Percentiles rank a stretch among this genome's conserved stretches.
phyloP scores from a whole-genome alignment of 2,113 vertebrate genomes.

The Dendrocopos noguchii region DNA sequence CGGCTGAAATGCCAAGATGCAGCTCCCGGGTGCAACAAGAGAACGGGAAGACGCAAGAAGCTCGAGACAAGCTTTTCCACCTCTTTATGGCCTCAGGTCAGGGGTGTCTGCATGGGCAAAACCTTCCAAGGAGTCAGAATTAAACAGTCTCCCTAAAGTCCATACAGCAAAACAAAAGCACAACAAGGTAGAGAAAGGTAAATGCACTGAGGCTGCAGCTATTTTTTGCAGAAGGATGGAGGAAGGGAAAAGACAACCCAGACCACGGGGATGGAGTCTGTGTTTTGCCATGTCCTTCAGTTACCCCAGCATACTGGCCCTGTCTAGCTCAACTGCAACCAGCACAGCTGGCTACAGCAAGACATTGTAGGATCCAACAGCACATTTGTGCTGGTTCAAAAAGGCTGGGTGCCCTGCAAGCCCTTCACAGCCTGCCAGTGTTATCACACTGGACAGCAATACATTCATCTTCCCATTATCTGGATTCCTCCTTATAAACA shows the following conservation, averaged over 20 bases:
- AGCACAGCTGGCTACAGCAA: background rate
- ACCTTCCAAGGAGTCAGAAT: background rate
- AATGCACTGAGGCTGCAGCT: background rate
- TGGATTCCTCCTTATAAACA: background rate
- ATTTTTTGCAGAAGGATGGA: background rate
- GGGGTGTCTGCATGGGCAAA: background rate
- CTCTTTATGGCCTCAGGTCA: fast-evolving
- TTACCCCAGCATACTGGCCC: background rate
- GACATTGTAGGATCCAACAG: background rate
- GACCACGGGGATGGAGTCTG: background rate
- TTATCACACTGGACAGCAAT: background rate
- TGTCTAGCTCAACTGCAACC: background rate
- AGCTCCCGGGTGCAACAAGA: background rate
- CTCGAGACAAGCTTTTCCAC: background rate
- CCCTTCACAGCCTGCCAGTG: background rate
- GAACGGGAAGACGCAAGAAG: background rate
- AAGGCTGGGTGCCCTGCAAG: background rate
- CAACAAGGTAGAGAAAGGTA: background rate
- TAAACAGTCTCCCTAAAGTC: background rate
- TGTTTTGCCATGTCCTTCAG: background rate
- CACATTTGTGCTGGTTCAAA: background rate
- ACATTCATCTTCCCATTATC: background rate
- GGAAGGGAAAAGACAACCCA: background rate
- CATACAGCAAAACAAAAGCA: background rate
- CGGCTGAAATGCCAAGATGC: background rate